A percentile compares a stretch with the other conserved stretches of the same genome.
phyloP scores from a whole-genome alignment of 1,140 invertebrate genomes.

The Drosophila arizonae region DNA sequence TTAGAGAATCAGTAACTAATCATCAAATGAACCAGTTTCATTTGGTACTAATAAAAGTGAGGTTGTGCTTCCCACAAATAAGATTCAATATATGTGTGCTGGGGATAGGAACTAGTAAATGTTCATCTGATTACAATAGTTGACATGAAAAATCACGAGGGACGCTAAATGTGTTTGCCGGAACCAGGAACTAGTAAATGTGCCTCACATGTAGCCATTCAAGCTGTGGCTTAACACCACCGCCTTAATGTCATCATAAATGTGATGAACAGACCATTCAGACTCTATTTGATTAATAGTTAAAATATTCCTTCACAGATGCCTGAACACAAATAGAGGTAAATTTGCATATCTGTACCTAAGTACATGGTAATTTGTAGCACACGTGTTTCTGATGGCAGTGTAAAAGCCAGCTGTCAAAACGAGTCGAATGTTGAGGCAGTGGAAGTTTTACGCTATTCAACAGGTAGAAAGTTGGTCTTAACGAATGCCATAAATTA shows the following conservation, averaged over 20 bases:
- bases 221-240: too few species aligned
- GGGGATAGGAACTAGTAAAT: too few species aligned
- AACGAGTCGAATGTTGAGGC: conserved; percentile 1
- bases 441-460: not conserved
- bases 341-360: conserved; percentile 11
- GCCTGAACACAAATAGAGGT: conserved; percentile 1
- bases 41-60: too few species aligned
- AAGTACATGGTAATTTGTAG: conserved; percentile 5
- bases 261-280: not conserved
- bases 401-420: conserved; percentile 1
- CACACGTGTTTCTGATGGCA: conserved; percentile 7
- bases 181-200: too few species aligned
- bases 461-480: not conserved
- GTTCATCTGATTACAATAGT: too few species aligned
- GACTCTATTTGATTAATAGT: conserved; percentile 5
- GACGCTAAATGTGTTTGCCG: too few species aligned
- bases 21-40: too few species aligned
- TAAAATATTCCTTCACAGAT: not conserved
- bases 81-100: not conserved
- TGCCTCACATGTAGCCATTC: too few species aligned
- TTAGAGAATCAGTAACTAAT: too few species aligned
- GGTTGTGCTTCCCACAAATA: too few species aligned
- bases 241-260: too few species aligned
- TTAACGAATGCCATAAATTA: not conserved
- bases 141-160: too few species aligned